Percentiles rank a stretch among this genome's conserved stretches.
phyloP scores from a whole-genome alignment of 2,797 vertebrate genomes.

The Hyperoplus lanceolatus region DNA sequence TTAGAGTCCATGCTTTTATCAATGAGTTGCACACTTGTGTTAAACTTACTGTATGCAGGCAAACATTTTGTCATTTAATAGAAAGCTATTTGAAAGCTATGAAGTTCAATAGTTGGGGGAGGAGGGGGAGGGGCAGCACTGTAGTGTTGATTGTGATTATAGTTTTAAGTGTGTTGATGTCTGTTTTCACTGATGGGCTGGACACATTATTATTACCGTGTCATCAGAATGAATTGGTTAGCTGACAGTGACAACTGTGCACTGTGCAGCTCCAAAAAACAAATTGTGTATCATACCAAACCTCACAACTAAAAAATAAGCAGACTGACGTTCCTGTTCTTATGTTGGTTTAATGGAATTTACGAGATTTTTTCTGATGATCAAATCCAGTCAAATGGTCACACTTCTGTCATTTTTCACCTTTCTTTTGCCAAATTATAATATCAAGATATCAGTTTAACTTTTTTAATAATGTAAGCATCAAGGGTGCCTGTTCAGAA shows the following conservation, averaged over 20 bases:
- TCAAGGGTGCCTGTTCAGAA: neutral
- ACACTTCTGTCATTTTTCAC: too few relatives aligned
- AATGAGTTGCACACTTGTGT: neutral
- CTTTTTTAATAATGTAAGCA: neutral
- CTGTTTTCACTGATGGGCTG: slow-evolving; percentile 30
- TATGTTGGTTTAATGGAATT: neutral
- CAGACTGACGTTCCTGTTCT: neutral
- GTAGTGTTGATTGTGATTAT: slow-evolving; percentile 44
- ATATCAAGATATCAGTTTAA: neutral
- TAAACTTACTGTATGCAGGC: neutral
- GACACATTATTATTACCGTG: slow-evolving; percentile 53
- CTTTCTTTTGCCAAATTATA: neutral
- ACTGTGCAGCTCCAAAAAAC: slow-evolving; percentile 6
- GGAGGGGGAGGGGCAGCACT: neutral
- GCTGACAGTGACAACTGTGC: slow-evolving; percentile 25
- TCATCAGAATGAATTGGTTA: slow-evolving; percentile 31
- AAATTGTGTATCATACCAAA: slow-evolving; percentile 2
- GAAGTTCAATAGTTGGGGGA: neutral
- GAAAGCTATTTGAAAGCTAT: neutral
- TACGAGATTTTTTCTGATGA: neutral
- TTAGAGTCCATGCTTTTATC: neutral
- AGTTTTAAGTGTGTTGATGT: slow-evolving; percentile 43
- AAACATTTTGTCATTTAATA: slow-evolving; percentile 17
- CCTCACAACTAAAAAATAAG: neutral
- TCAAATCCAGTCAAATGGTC: neutral